Conservation (phyloP, 1,140 invertebrate genomes). For the Mercenaria mercenaria region DNA sequence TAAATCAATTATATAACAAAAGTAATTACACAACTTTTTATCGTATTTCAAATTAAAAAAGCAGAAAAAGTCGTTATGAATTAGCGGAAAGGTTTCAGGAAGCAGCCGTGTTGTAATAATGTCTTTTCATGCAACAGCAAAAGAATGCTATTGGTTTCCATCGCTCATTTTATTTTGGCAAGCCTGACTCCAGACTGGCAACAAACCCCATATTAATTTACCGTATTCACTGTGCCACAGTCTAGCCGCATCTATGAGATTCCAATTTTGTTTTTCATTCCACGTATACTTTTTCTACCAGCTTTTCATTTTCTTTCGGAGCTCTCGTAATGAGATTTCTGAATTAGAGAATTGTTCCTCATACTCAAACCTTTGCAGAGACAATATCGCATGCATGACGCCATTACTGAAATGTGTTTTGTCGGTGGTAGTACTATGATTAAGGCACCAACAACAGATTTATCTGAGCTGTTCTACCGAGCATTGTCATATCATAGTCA, state of each 20-base stretch:
- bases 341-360: conserved; percentile 51
- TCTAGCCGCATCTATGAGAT: conserved; percentile 37
- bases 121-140: conserved; percentile 41
- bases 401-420: conserved; percentile 65
- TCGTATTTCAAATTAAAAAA: conserved; percentile 39
- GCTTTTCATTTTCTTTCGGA: conserved; percentile 45
- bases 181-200: conserved; percentile 26
- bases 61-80: conserved; percentile 18
- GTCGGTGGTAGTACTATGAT: conserved; percentile 11
- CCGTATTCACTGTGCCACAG: conserved; percentile 20
- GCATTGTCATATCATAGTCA: conserved; percentile 41
- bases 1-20: not conserved
- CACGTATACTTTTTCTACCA: conserved; percentile 17
- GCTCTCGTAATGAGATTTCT: conserved; percentile 52
- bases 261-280: conserved; percentile 44
- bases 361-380: not conserved
- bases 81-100: not conserved
- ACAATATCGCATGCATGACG: conserved; percentile 35
- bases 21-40: conserved; percentile 25
- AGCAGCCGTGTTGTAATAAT: conserved; percentile 2
- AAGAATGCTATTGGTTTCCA: conserved; percentile 41
- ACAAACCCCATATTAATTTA: conserved; percentile 46
- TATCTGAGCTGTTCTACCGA: not conserved
- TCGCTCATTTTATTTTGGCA: conserved; percentile 58
- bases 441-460: conserved; percentile 38